A percentile compares a stretch with the other conserved stretches of the same genome.
These are phyloP conservation scores for Sclerodermus sp. DNA, from an alignment of 2,888 invertebrate species.

Conservation along the genomic window DNA sequence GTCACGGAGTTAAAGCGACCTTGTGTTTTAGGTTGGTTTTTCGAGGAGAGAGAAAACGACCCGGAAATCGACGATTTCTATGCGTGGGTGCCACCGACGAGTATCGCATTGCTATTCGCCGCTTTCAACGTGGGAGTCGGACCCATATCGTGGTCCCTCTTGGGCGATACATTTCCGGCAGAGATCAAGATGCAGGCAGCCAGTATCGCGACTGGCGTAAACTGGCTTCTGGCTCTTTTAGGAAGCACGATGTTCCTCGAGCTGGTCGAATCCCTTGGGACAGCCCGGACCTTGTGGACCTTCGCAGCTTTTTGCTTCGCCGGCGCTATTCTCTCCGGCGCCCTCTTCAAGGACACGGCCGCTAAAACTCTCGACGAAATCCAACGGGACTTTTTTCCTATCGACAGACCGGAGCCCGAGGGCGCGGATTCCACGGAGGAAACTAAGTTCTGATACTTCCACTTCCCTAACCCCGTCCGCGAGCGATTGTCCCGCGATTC, in stretches of 20 bases:
- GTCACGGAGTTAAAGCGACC: not conserved
- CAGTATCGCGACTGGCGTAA: constrained; percentile 26
- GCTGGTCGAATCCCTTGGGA: constrained; percentile 30
- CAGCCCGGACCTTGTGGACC: constrained; percentile 34
- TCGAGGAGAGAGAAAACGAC: constrained; percentile 31
- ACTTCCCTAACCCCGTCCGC: too few relatives aligned
- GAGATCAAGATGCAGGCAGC: constrained; percentile 34
- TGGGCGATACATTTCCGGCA: constrained; percentile 45
- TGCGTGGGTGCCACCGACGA: constrained; percentile 44
- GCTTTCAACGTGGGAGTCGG: constrained; percentile 46
- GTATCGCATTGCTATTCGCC: constrained; percentile 37
- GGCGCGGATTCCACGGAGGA: not conserved
- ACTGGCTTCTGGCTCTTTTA: constrained; percentile 41
- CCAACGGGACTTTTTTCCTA: constrained; percentile 31
- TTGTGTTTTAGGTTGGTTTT: constrained; percentile 38
- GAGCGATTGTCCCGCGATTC: too few relatives aligned
- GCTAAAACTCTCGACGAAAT: constrained; percentile 39
- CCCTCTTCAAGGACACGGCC: constrained; percentile 33
- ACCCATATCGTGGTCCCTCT: constrained; percentile 46
- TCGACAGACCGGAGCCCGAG: not conserved
- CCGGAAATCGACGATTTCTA: constrained; percentile 42
- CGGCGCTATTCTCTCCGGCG: constrained; percentile 28
- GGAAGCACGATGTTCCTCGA: constrained; percentile 22
- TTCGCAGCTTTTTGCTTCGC: constrained; percentile 37
- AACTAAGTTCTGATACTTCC: not conserved